Evolutionary conservation across 2,113 vertebrate species (phyloP), one percentile per base, ranked within the genome.

Genomic region (Poeciliopsis prolifica): DNA sequence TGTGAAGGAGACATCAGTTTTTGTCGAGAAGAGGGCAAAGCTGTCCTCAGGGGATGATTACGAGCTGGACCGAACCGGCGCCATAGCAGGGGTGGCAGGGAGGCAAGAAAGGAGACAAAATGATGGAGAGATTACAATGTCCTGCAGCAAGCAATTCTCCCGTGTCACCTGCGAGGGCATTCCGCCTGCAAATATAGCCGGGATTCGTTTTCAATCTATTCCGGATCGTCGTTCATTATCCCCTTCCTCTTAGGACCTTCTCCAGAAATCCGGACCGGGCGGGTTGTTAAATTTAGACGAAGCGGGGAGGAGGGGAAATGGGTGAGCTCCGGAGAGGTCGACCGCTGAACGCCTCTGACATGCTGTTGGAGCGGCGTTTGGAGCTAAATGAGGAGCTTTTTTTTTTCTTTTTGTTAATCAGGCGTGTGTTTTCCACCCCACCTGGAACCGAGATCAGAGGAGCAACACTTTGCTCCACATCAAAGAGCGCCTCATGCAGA

Each of bases 31-130:
- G 86, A 58, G 83, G 86, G 88, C 82, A 83, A 65, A 76, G 79
- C 37, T 65, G 77, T 89, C 91, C 91, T 66, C 65, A 73, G 91
- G 91, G 83, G 64, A 73, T 79, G 83, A 92, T 90, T 85, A 89
- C 84, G 78, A 82, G 83, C 83, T 68, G 87, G 86, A 88, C 86
- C 86, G 37, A 77, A 75, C 65, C 65, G 19, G 70, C 72, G 83
- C n/a, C 82, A 90, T 82, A 77, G 78, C 72, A 76, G 3, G 65
- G 72, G 78, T 61, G 70, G 70, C 65, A 68, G 64, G 63, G 84
- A 86, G 75, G 66, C 77, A 22, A 69, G 78, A 54, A 26, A 77
- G 76, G 81, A 82, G 81, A 82, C 54, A 29, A 78, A 80, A 70
- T 72, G 87, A 91, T 90, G 70, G 76, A 72, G 83, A 84, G 89